Base-by-base conservation (phyloP, 2,113 vertebrate species). In the Gymnorhina tibicen region DNA sequence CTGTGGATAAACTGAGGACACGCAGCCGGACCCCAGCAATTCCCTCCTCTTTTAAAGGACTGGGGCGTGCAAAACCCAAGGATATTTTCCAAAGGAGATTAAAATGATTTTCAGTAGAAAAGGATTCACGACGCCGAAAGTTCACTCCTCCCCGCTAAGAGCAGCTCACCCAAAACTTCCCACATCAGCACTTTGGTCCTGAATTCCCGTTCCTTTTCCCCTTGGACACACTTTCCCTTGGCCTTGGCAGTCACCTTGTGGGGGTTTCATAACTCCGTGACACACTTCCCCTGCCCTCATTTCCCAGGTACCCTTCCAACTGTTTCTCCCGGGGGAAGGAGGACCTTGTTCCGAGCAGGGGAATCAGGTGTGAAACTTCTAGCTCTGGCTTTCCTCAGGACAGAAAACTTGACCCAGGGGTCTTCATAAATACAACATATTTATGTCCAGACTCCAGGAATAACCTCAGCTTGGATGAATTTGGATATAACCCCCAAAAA, bases 11-110 rank as follows among this genome's bases (percentile, higher is more conserved):
- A 24, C 1, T 4, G 15, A 27, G 12, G 39, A 68, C 52, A 8
- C 28, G 1, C 2, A 8, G 6, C 4, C 27, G 33, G 28, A 46
- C 3, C 7, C 24, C 1, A 1, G 30, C 10, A 55, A 52, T 6
- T 46, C 55, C 7, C 39, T 67, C 26, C 30, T 55, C n/a, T 60
- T 46, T 63, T 19, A n/a, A 42, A 67, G 8, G 44, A 67, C 26
- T 1, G 13, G 4, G 9, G 3, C 2, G 4, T 21, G 6, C 17
- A 50, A 32, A 68, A 6, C 11, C 14, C 37, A 5, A 50, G 21
- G 15, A 4, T 4, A 3, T 47, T 91, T 82, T 63, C 8, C 32
- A 58, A 72, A 49, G 16, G 14, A 27, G 85, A 58, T 4, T 23
- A 16, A 49, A 88, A 53, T 42, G 9, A 21, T 67, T 82, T 82